Percentiles rank a stretch among this genome's conserved stretches.
Conservation (phyloP, 2,113 vertebrate genomes). For the Rhizomys pruinosus region DNA sequence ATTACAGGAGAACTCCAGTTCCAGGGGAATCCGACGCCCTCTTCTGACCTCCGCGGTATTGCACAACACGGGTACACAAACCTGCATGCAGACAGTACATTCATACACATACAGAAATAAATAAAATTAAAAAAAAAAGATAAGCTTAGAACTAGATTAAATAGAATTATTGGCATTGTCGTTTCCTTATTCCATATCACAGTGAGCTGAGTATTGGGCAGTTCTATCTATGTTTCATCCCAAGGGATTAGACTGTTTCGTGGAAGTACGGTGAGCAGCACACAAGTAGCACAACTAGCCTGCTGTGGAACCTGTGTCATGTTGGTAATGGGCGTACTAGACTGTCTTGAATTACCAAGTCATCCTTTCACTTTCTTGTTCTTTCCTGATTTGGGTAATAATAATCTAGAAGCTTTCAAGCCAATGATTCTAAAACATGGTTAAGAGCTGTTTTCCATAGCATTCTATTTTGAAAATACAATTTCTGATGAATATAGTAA, state of each 20-base stretch:
- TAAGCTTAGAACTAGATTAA: slow-evolving; percentile 12
- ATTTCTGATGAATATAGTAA: not conserved
- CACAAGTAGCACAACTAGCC: not conserved
- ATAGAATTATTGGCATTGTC: not conserved
- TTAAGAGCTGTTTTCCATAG: not conserved
- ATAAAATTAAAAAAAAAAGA: no score
- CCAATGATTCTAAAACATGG: not conserved
- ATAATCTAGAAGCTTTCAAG: not conserved
- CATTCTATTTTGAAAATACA: not conserved
- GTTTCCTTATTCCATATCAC: not conserved
- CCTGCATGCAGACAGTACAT: no score
- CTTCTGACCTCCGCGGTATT: no score
- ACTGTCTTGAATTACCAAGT: not conserved
- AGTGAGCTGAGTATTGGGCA: not conserved
- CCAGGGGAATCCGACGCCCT: no score
- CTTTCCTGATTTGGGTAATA: not conserved
- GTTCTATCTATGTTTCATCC: not conserved
- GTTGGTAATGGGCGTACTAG: not conserved
- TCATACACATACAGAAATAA: no score
- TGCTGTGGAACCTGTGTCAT: not conserved
- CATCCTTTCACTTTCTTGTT: not conserved
- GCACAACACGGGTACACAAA: no score
- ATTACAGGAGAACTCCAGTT: no score
- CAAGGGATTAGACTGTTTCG: not conserved
- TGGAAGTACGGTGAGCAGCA: not conserved